Evolutionary conservation across 2,888 invertebrate species (phyloP).

Genomic region (Furcula furcula): DNA sequence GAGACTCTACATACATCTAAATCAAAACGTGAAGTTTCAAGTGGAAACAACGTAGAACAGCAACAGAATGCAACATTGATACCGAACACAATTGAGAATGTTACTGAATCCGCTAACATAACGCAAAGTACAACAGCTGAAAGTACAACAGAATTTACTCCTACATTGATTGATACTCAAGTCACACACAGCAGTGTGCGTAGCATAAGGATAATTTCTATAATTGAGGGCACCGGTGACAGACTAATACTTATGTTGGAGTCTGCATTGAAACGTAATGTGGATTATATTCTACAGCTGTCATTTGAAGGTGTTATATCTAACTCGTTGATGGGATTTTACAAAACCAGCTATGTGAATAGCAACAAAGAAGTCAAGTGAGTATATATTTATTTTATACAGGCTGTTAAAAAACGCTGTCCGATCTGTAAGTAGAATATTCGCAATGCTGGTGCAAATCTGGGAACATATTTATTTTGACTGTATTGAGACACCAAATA

Average conservation of each 20-base stretch:
- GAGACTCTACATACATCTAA: slow-evolving; percentile 42
- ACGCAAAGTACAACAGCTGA: slow-evolving; percentile 10
- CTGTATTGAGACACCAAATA: too few relatives aligned
- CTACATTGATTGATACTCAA: slow-evolving; percentile 44
- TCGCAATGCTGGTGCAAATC: too few relatives aligned
- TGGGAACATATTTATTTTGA: too few relatives aligned
- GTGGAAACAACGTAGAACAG: slow-evolving; percentile 14
- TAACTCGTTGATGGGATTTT: slow-evolving; percentile 85
- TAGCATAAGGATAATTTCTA: slow-evolving; percentile 55
- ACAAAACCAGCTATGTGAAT: slow-evolving; percentile 83
- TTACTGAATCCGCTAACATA: slow-evolving; percentile 4
- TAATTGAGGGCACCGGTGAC: slow-evolving; percentile 56
- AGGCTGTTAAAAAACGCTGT: too few relatives aligned
- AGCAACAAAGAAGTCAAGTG: slow-evolving; percentile 67
- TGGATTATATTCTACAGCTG: slow-evolving; percentile 80
- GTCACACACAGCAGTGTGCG: slow-evolving; percentile 63
- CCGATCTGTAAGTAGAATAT: too few relatives aligned
- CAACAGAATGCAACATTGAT: slow-evolving; percentile 11
- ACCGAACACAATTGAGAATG: slow-evolving; percentile 15
- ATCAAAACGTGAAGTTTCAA: slow-evolving; percentile 41
- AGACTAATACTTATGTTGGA: slow-evolving; percentile 54
- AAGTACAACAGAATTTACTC: slow-evolving; percentile 13
- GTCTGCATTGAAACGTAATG: slow-evolving; percentile 60
- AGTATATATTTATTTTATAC: slow-evolving; percentile 40
- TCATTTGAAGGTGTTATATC: slow-evolving; percentile 79